Conservation (phyloP, 2,113 vertebrate genomes). For the Lathamus discolor region DNA sequence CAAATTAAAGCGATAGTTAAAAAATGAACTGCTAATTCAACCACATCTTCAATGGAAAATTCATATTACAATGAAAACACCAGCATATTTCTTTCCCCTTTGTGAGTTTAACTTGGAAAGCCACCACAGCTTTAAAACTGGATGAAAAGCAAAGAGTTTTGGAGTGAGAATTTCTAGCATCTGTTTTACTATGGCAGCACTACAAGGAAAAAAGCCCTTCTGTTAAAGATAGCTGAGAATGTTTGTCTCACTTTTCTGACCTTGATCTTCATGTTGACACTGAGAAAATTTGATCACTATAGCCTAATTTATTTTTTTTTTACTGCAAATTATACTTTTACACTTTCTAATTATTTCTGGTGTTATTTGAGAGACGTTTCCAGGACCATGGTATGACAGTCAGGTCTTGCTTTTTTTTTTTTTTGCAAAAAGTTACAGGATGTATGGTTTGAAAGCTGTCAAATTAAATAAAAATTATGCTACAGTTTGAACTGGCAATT, state of each 20-base stretch:
- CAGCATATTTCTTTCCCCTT: neutral
- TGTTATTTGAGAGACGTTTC: neutral
- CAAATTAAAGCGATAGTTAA: slow-evolving; percentile 65
- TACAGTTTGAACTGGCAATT: neutral
- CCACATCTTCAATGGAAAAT: slow-evolving; percentile 56
- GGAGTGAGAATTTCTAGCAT: slow-evolving; percentile 42
- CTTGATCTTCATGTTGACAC: slow-evolving; percentile 36
- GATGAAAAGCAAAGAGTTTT: slow-evolving; percentile 64
- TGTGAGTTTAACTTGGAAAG: slow-evolving; percentile 5
- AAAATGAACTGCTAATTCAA: slow-evolving; percentile 45
- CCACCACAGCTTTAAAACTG: slow-evolving; percentile 27
- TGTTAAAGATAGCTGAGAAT: slow-evolving; percentile 48
- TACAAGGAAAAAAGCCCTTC: slow-evolving; percentile 28
- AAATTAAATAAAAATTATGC: neutral
- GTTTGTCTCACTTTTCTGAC: slow-evolving; percentile 59
- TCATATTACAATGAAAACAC: slow-evolving; percentile 37
- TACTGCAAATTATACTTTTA: neutral
- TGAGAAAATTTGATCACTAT: slow-evolving; percentile 31
- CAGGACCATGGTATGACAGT: neutral
- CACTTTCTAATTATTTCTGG: slow-evolving; percentile 6
- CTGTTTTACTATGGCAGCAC: slow-evolving; percentile 44
- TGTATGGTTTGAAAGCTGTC: neutral
- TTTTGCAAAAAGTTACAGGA: neutral
- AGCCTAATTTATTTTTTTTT: slow-evolving; percentile 29
- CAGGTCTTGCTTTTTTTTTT: neutral